Base-by-base conservation (phyloP, 2,797 vertebrate genomes). In the Apodemus agrarius region DNA sequence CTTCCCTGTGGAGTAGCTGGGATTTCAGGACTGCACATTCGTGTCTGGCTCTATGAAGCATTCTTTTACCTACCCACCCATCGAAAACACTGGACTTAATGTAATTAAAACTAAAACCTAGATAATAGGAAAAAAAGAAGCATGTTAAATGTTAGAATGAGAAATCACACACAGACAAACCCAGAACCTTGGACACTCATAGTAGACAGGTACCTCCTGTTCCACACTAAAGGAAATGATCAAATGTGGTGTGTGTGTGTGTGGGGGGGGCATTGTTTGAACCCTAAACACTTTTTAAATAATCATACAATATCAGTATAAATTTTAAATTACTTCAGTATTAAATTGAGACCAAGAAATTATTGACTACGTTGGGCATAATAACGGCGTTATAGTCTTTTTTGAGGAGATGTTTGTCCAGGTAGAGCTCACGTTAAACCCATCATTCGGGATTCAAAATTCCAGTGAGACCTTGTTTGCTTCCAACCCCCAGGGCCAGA, bases 61-160 rank as follows among this genome's bases (percentile, higher is more conserved):
- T n/a, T 80, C 21, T 22, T 84, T 21, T 14, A 26, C 21, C 21
- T 17, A 49, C 2, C 31, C 4, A 49, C 26, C 31, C 9, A 12
- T 11, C 24, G 8, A 19, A 87, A 69, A 74, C 9, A 2, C 16
- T 67, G 54, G 43, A 81, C 9, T 63, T 78, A 82, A 69, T 75
- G 8, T 80, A 76, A 90, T 89, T 57, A 81, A 84, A 96, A 69
- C 29, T 69, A 94, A 84, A 52, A 67, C 46, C 22, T 2, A 84
- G 54, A 54, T 75, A 40, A 57, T 12, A 90, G 26, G 31, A 57
- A 49, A 31, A 24, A 49, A 90, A 4, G 78, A 72, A 78, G 40
- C 3, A 34, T 4, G 3, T 81, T 81, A 88, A 83, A 57, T 69
- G 29, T 89, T 69, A 61, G 26, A 46, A 24, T 57, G 49, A 87